Conservation (phyloP, 2,797 vertebrate species). For the Fistularia commersonii region DNA sequence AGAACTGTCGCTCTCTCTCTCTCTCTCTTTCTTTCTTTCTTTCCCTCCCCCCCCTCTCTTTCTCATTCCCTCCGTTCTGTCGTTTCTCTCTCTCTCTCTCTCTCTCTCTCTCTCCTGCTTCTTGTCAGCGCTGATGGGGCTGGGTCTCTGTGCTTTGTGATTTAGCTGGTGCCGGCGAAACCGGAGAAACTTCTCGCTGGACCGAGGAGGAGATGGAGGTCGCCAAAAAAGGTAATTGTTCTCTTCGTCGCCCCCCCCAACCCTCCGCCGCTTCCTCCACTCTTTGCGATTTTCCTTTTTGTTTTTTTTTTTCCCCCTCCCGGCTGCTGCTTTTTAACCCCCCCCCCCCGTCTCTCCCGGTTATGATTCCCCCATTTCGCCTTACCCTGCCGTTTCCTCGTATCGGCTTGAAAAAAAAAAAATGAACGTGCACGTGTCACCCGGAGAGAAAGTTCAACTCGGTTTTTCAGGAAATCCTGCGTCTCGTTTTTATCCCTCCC, state of each 20-base stretch:
- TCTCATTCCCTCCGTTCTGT: slow-evolving; percentile 12
- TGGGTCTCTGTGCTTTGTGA: slow-evolving; percentile 64
- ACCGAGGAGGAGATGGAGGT: slow-evolving; percentile 99
- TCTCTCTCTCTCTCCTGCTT: slow-evolving; percentile 7
- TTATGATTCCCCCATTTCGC: slow-evolving; percentile 33
- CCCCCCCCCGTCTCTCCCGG: background rate
- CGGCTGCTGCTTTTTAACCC: background rate
- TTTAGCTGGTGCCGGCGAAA: slow-evolving; percentile 86
- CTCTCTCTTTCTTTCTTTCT: slow-evolving; percentile 9
- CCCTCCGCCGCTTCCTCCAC: background rate
- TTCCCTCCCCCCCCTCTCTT: background rate
- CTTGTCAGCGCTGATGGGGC: slow-evolving; percentile 59
- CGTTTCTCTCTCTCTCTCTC: slow-evolving; percentile 16
- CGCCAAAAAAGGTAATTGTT: slow-evolving; percentile 92
- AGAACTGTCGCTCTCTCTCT: slow-evolving; percentile 35
- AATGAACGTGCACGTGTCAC: slow-evolving; percentile 17
- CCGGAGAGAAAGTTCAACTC: slow-evolving; percentile 16
- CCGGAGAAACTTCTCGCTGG: slow-evolving; percentile 98
- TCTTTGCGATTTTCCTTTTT: background rate
- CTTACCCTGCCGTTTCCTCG: slow-evolving; percentile 24
- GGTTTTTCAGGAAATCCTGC: too few species aligned
- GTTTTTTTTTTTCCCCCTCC: background rate
- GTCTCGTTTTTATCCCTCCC: too few species aligned
- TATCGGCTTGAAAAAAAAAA: slow-evolving; percentile 8
- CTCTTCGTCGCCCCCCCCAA: slow-evolving; percentile 11